Percentiles rank a stretch among this genome's conserved stretches.
These are phyloP conservation scores for Lindbergichthys nudifrons DNA, from an alignment of 2,797 vertebrate genomes.

Conservation along the genomic window DNA sequence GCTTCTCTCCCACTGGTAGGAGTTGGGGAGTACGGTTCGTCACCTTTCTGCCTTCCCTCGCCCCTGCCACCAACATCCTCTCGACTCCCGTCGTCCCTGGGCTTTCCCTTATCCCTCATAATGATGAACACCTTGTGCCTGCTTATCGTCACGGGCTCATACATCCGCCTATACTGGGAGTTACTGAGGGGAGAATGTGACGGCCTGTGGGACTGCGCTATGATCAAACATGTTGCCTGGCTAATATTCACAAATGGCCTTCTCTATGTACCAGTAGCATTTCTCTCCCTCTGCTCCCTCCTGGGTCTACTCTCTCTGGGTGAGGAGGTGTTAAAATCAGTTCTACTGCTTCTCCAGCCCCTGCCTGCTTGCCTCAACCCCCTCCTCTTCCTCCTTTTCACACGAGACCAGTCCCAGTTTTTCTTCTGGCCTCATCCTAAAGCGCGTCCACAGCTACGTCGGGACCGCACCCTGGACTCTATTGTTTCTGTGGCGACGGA, in stretches of 20 bases:
- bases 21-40: conserved; percentile 90
- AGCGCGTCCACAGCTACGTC: conserved; percentile 70
- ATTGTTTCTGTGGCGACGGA: conserved; percentile 87
- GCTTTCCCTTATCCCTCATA: conserved; percentile 91
- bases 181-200: conserved; percentile 90
- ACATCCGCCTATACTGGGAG: conserved; percentile 93
- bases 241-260: conserved; percentile 95
- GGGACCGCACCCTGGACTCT: conserved; percentile 78
- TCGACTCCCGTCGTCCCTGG: conserved; percentile 84
- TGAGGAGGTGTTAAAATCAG: conserved; percentile 92
- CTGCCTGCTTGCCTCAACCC: conserved; percentile 95
- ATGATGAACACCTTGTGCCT: conserved; percentile 95
- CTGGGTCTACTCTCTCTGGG: conserved; percentile 91
- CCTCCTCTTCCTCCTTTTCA: conserved; percentile 93
- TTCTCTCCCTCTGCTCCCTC: conserved; percentile 93
- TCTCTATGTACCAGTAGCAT: conserved; percentile 95
- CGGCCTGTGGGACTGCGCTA: conserved; percentile 92
- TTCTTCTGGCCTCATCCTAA: conserved; percentile 84
- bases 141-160: conserved; percentile 91
- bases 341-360: conserved; percentile 92
- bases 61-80: conserved; percentile 87
- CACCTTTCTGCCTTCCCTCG: conserved; percentile 93
- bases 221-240: conserved; percentile 96
- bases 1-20: conserved; percentile 89
- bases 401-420: conserved; percentile 89